Percentiles rank a stretch among this genome's conserved stretches.
These are phyloP conservation scores for Amphipyra tragopoginis DNA, from an alignment of 2,888 invertebrate species.

Conservation along the genomic window DNA sequence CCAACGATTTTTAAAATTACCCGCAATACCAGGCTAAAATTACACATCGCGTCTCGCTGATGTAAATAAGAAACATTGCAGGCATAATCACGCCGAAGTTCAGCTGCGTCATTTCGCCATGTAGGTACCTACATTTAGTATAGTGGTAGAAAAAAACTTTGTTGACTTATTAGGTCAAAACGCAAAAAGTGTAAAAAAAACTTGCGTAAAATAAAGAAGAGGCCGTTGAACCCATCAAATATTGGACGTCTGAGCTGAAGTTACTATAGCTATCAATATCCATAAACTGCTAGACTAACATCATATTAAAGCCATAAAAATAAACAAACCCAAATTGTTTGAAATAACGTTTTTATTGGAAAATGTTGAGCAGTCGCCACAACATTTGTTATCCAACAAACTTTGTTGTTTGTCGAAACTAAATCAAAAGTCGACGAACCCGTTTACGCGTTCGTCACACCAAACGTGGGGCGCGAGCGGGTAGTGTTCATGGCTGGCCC, in stretches of 20 bases:
- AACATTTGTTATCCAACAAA: slow-evolving; percentile 34
- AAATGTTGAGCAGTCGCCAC: slow-evolving; percentile 16
- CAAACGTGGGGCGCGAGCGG: too few species aligned
- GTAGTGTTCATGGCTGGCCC: too few species aligned
- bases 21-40: too few species aligned
- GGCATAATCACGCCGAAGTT: too few species aligned
- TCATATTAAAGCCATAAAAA: slow-evolving; percentile 9
- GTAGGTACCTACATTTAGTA: too few species aligned
- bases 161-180: too few species aligned
- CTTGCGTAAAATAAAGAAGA: not conserved
- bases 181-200: not conserved
- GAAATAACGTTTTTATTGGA: slow-evolving; percentile 17
- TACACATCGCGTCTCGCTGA: too few species aligned
- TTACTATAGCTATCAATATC: slow-evolving; percentile 1
- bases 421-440: slow-evolving; percentile 40
- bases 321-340: slow-evolving; percentile 6
- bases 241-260: not conserved
- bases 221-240: slow-evolving; percentile 6
- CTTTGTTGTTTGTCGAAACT: slow-evolving; percentile 37
- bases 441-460: not conserved
- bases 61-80: too few species aligned
- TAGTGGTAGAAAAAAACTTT: too few species aligned
- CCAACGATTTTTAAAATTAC: too few species aligned
- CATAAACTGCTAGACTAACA: slow-evolving; percentile 2
- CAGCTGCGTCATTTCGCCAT: too few species aligned